phyloP scores from a whole-genome alignment of 2,113 vertebrate genomes.

The Chloroceryle aenea region DNA sequence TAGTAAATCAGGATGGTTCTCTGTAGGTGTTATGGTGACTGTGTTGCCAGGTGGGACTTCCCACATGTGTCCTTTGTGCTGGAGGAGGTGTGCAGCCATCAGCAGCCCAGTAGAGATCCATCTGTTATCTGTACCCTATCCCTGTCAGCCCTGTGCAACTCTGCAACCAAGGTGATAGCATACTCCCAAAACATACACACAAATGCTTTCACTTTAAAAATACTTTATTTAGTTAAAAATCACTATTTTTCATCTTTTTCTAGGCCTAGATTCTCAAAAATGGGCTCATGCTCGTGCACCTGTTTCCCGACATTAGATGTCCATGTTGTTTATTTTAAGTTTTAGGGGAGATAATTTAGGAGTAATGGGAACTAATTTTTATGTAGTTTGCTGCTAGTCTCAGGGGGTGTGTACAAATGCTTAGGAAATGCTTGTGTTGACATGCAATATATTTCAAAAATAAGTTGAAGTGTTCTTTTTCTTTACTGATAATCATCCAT shows the following conservation, averaged over 20 bases:
- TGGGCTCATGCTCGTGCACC: not conserved
- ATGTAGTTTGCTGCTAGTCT: not conserved
- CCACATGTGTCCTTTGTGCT: not conserved
- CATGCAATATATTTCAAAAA: not conserved
- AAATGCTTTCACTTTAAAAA: not conserved
- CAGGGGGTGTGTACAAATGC: not conserved
- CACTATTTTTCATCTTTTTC: not conserved
- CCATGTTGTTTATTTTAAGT: not conserved
- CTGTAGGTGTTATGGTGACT: not conserved
- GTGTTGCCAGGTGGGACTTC: slow-evolving; percentile 17
- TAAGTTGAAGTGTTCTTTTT: not conserved
- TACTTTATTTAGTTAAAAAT: not conserved
- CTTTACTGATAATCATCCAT: not conserved
- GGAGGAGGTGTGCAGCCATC: accelerated
- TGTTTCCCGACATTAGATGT: not conserved
- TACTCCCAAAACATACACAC: not conserved
- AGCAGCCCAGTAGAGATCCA: not conserved
- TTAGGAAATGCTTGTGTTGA: not conserved
- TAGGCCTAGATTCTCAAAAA: not conserved
- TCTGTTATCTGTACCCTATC: not conserved
- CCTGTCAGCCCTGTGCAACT: not conserved
- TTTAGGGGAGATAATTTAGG: not conserved
- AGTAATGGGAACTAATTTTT: not conserved
- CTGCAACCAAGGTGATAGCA: not conserved
- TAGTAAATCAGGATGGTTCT: not conserved